Conservation (phyloP, 2,888 invertebrate species). For the Chironomus tentans region DNA sequence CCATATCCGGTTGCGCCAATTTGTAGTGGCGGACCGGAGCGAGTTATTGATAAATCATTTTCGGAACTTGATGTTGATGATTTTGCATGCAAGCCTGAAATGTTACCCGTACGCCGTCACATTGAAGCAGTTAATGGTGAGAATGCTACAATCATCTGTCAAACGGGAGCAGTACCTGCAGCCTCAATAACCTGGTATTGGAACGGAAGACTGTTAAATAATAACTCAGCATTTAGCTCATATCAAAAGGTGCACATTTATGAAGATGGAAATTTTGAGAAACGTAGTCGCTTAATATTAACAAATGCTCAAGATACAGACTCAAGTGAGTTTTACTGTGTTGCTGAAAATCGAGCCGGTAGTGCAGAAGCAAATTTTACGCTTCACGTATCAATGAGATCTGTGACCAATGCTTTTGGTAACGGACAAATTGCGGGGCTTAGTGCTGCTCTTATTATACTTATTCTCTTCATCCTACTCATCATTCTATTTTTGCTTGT, state of each 20-base stretch:
- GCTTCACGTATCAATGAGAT: constrained; percentile 65
- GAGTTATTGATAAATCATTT: constrained; percentile 63
- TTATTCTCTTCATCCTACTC: constrained; percentile 65
- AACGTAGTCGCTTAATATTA: constrained; percentile 64
- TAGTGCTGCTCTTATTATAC: constrained; percentile 68
- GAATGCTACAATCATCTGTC: constrained; percentile 76
- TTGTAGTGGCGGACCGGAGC: constrained; percentile 62
- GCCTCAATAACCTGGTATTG: constrained; percentile 80
- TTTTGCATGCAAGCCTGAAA: constrained; percentile 78
- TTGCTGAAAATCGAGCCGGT: constrained; percentile 83
- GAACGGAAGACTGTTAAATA: constrained; percentile 67
- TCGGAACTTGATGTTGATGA: constrained; percentile 69
- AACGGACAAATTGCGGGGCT: constrained; percentile 79
- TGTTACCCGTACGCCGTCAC: constrained; percentile 62
- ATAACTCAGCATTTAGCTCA: constrained; percentile 68
- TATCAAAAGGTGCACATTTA: constrained; percentile 66
- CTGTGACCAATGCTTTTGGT: constrained; percentile 72
- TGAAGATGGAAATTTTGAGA: constrained; percentile 68
- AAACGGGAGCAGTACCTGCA: constrained; percentile 70
- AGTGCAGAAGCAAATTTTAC: constrained; percentile 84
- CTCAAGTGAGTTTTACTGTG: constrained; percentile 77
- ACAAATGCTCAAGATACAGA: constrained; percentile 77
- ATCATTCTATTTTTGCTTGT: constrained; percentile 64
- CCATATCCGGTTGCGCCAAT: constrained; percentile 68
- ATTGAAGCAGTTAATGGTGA: constrained; percentile 72